Conservation (phyloP, 2,888 invertebrate species). For the Drosophila austrosaltans region DNA sequence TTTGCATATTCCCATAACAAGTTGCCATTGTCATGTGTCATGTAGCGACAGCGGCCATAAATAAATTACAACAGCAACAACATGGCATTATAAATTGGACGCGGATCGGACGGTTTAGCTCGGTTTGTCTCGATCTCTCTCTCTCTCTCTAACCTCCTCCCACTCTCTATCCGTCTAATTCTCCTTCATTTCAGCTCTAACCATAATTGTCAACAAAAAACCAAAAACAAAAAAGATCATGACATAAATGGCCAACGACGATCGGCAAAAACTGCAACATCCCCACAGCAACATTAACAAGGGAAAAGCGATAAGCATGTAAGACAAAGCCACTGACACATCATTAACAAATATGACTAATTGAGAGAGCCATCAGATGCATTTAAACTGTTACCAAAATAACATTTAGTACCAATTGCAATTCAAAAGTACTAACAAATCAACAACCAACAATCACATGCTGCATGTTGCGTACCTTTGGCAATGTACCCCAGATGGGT, state of each 20-base stretch:
- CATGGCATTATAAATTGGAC: constrained; percentile 67
- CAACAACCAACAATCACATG: constrained; percentile 5
- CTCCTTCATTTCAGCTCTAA: constrained; percentile 32
- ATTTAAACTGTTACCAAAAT: constrained; percentile 6
- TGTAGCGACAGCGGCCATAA: constrained; percentile 75
- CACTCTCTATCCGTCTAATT: constrained; percentile 7
- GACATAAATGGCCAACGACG: constrained; percentile 48
- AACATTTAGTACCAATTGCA: no score
- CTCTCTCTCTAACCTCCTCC: constrained; percentile 26
- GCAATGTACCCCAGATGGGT: neutral
- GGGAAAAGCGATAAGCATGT: constrained; percentile 49
- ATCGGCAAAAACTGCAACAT: constrained; percentile 25
- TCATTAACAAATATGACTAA: constrained; percentile 70
- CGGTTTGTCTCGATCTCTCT: constrained; percentile 13
- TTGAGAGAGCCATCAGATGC: constrained; percentile 23
- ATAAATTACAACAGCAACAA: constrained; percentile 75
- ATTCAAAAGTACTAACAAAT: neutral
- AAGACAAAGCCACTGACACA: constrained; percentile 47
- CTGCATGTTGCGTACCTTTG: constrained; percentile 28
- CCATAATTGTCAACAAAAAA: constrained; percentile 74
- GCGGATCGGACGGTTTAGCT: constrained; percentile 45
- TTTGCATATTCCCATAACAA: constrained; percentile 79
- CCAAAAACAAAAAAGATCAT: constrained; percentile 61
- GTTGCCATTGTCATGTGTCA: constrained; percentile 79
- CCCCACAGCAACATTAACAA: constrained; percentile 18